These are phyloP conservation scores for Martes martes DNA, from an alignment of 2,113 vertebrate genomes.

Conservation along the genomic window DNA sequence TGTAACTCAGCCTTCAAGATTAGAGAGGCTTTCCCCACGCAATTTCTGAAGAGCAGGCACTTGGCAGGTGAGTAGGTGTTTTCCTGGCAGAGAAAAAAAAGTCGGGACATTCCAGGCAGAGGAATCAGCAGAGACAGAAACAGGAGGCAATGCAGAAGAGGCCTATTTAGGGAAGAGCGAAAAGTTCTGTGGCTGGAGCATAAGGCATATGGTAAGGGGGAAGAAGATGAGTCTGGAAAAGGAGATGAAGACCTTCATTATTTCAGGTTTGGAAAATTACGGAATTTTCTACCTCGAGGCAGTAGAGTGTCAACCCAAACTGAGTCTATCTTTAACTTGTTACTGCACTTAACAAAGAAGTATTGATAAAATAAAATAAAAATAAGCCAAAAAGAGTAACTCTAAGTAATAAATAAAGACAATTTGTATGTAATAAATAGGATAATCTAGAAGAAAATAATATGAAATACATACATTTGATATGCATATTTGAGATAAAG, in stretches of 20 bases:
- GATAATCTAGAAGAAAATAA: not conserved
- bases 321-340: not conserved
- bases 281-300: not conserved
- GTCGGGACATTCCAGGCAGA: not conserved
- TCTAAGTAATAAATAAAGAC: not conserved
- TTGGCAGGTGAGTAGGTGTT: not conserved
- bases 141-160: not conserved
- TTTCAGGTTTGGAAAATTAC: not conserved
- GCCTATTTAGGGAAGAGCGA: not conserved
- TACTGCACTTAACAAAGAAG: not conserved
- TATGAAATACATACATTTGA: not conserved
- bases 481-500: not conserved
- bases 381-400: not conserved
- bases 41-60: not conserved
- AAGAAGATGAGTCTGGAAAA: not conserved
- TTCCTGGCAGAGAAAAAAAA: not conserved
- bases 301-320: not conserved
- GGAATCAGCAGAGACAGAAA: not conserved
- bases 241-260: not conserved
- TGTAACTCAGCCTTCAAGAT: not conserved
- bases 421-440: not conserved
- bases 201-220: not conserved
- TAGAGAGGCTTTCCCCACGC: not conserved
- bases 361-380: not conserved
- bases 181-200: not conserved